phyloP scores from a whole-genome alignment of 2,888 invertebrate genomes.

The Germaria angustata region DNA sequence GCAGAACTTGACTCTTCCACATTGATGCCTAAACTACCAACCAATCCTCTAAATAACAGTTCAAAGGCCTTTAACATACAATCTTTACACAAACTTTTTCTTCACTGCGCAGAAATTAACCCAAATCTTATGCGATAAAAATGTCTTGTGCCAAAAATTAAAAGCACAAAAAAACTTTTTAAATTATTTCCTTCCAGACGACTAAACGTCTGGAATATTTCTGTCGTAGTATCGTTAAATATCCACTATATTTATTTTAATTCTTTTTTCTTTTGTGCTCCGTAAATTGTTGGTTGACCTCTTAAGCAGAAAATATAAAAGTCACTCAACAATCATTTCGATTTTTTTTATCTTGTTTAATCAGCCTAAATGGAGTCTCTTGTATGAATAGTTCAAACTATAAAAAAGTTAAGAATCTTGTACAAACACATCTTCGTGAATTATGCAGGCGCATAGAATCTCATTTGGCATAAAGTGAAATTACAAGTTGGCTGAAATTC shows the following conservation, averaged over 20 bases:
- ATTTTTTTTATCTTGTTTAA: neutral
- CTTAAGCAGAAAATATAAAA: neutral
- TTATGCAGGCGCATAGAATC: too few relatives aligned
- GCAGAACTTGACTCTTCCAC: too few relatives aligned
- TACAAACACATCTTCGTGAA: too few relatives aligned
- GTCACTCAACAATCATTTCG: neutral
- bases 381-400: neutral
- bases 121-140: neutral
- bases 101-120: neutral
- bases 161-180: neutral
- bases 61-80: too few relatives aligned
- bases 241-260: neutral
- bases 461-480: too few relatives aligned
- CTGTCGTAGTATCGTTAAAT: neutral
- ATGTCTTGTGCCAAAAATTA: neutral
- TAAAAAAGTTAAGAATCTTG: too few relatives aligned
- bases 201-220: neutral
- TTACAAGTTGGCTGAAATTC: too few relatives aligned
- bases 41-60: too few relatives aligned
- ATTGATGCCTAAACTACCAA: too few relatives aligned
- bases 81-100: too few relatives aligned
- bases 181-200: conserved; percentile 1
- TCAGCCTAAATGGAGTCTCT: conserved; percentile 1
- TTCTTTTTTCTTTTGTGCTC: neutral
- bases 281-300: neutral